Evolutionary conservation across 2,797 vertebrate species (phyloP), one percentile per base, ranked within the genome.

Genomic region (Serranus cabrilla): DNA sequence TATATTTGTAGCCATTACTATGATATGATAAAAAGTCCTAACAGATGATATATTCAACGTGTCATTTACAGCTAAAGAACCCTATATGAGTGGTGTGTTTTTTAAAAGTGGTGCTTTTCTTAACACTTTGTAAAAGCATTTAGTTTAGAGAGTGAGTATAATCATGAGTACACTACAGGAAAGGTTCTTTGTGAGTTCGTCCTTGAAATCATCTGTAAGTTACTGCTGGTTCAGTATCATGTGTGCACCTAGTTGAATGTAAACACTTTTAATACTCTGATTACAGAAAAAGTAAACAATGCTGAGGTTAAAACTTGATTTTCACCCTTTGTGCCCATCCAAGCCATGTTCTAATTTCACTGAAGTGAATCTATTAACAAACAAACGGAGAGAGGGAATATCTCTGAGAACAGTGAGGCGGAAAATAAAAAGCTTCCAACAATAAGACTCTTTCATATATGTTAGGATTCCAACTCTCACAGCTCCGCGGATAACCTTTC

Each of bases 401-500:
- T 87, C 75, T 84, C 47, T 47, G 71, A 42, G 54, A 60, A 69
- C 56, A 49, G 39, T 6, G 37, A 58, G 58, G 51, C 14, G 23
- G 64, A 14, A 65, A 59, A 61, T 45, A 49, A 61, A 52, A 34
- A 43, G 21, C 69, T 65, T 72, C 64, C 67, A 76, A 79, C 85
- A 78, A 82, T 79, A 47, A 83, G 66, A 86, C 63, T 83, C 72
- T 87, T 81, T 86, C 69, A 80, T 79, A 80, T 83, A 81, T 86
- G 88, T 90, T 84, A 87, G 80, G 76, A 71, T 86, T 83, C 78
- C 83, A 84, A 84, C 87, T 92, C 90, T 89, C 89, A 60, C 76
- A 83, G 85, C 86, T 65, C 85, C 70, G 64, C 70, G 74, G 90
- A 92, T 91, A 94, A 93, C 92, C 94, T 93, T 90, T 94, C 91